These are phyloP conservation scores for Leptosomus discolor DNA, from an alignment of 2,113 vertebrate species.

Conservation along the genomic window DNA sequence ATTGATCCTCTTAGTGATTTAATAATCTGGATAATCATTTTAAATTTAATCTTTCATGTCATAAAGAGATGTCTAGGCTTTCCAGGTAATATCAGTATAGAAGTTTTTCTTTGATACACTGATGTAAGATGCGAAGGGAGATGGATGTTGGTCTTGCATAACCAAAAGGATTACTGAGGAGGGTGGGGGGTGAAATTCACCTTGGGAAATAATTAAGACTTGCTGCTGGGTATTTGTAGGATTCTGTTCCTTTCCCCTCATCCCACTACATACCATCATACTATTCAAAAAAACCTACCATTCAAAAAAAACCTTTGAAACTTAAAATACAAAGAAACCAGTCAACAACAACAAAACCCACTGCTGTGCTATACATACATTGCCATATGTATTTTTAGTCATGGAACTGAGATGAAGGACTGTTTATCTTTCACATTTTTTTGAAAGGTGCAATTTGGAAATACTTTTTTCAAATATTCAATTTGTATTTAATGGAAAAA, in stretches of 20 bases:
- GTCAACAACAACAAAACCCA: neutral
- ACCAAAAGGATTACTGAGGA: neutral
- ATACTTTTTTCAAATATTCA: neutral
- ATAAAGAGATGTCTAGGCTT: neutral
- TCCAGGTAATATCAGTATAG: neutral
- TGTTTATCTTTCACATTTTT: neutral
- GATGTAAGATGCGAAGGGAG: neutral
- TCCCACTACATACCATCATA: too few relatives aligned
- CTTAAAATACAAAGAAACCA: neutral
- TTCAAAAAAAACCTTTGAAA: neutral
- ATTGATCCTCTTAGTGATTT: conserved; percentile 49
- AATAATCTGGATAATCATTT: conserved; percentile 57
- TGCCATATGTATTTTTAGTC: neutral
- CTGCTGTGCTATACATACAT: neutral
- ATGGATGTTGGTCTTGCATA: neutral
- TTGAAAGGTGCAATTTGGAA: neutral
- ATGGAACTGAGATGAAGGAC: neutral
- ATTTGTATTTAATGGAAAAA: neutral
- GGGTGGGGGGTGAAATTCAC: neutral
- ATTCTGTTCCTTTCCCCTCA: neutral
- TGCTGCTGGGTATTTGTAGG: neutral
- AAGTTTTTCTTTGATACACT: conserved; percentile 12
- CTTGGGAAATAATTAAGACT: neutral
- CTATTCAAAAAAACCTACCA: neutral
- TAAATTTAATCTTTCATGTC: conserved; percentile 45